These are phyloP conservation scores for Drosophila leonis DNA, from an alignment of 2,888 invertebrate species.

Conservation along the genomic window DNA sequence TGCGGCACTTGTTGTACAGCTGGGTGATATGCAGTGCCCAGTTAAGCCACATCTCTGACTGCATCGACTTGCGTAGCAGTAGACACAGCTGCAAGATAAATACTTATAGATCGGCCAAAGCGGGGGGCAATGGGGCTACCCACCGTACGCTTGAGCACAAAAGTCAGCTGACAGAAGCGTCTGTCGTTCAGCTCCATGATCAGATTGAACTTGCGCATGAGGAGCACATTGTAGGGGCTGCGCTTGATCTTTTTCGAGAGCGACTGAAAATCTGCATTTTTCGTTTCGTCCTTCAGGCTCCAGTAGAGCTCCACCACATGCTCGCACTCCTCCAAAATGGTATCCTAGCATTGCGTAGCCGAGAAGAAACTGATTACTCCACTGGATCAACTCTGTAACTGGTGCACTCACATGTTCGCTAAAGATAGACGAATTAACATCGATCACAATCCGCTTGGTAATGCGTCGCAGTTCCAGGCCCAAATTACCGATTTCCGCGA, in stretches of 20 bases:
- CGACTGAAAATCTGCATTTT: constrained; percentile 77
- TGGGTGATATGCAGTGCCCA: constrained; percentile 81
- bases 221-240: constrained; percentile 83
- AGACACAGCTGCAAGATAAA: constrained; percentile 66
- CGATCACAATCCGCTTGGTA: constrained; percentile 83
- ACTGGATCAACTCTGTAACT: background rate
- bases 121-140: constrained; percentile 11
- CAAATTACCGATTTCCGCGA: constrained; percentile 82
- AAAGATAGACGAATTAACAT: constrained; percentile 83
- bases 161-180: constrained; percentile 83
- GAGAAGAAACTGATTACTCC: background rate
- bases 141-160: constrained; percentile 83
- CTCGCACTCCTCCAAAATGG: constrained; percentile 82
- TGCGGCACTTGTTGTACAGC: constrained; percentile 80
- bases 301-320: constrained; percentile 80
- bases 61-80: constrained; percentile 78
- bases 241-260: constrained; percentile 84
- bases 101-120: background rate
- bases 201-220: constrained; percentile 77
- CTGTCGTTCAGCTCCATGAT: constrained; percentile 82
- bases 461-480: constrained; percentile 82
- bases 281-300: constrained; percentile 81
- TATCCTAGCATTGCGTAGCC: constrained; percentile 59
- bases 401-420: constrained; percentile 82
- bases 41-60: constrained; percentile 79